These are phyloP conservation scores for Eupithecia vulgata DNA, from an alignment of 2,888 invertebrate genomes.

Conservation along the genomic window DNA sequence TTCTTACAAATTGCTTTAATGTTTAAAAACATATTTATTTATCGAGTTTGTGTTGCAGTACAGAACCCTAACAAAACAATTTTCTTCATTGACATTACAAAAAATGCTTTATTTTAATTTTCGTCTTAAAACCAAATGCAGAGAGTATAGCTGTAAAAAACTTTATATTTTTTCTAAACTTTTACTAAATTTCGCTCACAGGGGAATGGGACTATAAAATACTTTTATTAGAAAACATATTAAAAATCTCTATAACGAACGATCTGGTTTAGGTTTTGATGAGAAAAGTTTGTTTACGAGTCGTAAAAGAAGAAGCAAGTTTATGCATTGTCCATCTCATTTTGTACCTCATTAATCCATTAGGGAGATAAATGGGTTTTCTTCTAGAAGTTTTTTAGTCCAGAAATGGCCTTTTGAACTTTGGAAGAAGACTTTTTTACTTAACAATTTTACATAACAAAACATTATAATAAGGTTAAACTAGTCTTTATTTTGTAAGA, in stretches of 20 bases:
- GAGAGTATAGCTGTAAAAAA: not conserved
- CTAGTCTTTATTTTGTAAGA: no score
- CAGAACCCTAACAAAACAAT: conserved; percentile 44
- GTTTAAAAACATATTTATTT: not conserved
- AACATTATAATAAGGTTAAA: not conserved
- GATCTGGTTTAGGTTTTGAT: conserved; percentile 49
- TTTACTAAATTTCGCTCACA: conserved; percentile 11
- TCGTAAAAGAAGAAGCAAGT: conserved; percentile 50
- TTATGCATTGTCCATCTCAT: conserved; percentile 48
- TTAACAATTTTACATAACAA: not conserved
- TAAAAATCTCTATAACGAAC: conserved; percentile 52
- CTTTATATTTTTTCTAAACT: conserved; percentile 17
- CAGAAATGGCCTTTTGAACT: not conserved
- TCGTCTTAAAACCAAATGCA: conserved; percentile 7
- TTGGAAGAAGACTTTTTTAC: not conserved
- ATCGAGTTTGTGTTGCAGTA: not conserved
- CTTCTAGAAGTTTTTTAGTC: not conserved
- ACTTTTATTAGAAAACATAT: conserved; percentile 40
- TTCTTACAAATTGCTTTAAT: no score
- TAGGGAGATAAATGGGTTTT: conserved; percentile 39
- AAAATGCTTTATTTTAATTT: conserved; percentile 18
- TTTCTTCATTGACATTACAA: conserved; percentile 47
- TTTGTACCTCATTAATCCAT: conserved; percentile 48
- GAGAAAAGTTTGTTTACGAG: conserved; percentile 52
- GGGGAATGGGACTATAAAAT: conserved; percentile 28